These are phyloP conservation scores for Ecdyonurus torrentis DNA, from an alignment of 2,888 invertebrate genomes.

Conservation along the genomic window DNA sequence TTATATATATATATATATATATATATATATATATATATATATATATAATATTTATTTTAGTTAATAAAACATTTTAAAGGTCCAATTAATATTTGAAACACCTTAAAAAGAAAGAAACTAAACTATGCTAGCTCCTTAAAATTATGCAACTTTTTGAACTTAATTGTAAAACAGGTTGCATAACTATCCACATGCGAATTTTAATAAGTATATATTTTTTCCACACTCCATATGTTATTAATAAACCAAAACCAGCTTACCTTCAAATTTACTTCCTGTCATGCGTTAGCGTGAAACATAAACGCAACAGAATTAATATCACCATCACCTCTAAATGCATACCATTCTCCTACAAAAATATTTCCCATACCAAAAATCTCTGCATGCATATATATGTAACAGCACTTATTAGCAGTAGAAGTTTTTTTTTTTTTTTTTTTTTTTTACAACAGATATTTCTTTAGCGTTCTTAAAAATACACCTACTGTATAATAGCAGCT, in stretches of 20 bases:
- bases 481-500: too few relatives aligned
- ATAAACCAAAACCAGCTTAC: not conserved
- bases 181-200: too few relatives aligned
- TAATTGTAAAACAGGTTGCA: too few relatives aligned
- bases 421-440: too few relatives aligned
- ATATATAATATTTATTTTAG: not conserved
- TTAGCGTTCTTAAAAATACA: too few relatives aligned
- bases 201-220: too few relatives aligned
- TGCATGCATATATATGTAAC: too few relatives aligned
- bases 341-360: not conserved
- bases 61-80: not conserved
- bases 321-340: not conserved
- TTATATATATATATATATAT: too few relatives aligned
- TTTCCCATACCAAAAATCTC: too few relatives aligned
- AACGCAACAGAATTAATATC: not conserved
- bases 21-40: not conserved
- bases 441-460: too few relatives aligned
- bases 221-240: not conserved
- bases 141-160: too few relatives aligned
- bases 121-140: not conserved
- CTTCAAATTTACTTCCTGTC: not conserved
- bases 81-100: not conserved
- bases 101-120: not conserved
- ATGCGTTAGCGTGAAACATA: not conserved
- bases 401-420: too few relatives aligned